phyloP scores from a whole-genome alignment of 2,797 vertebrate genomes.

The Leucoraja ocellata region DNA sequence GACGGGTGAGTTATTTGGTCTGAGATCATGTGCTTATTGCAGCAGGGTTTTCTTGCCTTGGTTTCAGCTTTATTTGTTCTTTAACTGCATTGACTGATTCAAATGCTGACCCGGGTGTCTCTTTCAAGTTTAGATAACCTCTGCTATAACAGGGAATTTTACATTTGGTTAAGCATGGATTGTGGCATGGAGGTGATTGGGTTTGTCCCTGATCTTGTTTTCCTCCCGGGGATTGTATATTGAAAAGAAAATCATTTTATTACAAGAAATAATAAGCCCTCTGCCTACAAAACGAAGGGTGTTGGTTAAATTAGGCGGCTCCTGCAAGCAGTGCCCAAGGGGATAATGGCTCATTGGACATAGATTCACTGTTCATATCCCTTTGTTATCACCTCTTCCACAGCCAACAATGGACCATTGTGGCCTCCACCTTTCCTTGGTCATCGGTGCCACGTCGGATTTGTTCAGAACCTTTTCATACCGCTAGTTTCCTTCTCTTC shows the following conservation, averaged over 20 bases:
- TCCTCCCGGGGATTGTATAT: not conserved
- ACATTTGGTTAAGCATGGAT: constrained; percentile 29
- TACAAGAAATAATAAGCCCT: not conserved
- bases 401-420: too few relatives aligned
- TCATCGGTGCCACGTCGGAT: too few relatives aligned
- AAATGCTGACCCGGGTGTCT: constrained; percentile 54
- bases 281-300: too few relatives aligned
- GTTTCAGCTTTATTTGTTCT: constrained; percentile 59
- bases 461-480: too few relatives aligned
- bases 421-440: too few relatives aligned
- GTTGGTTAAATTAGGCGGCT: too few relatives aligned
- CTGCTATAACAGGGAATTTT: constrained; percentile 44
- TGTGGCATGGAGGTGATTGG: constrained; percentile 17
- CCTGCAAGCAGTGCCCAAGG: too few relatives aligned
- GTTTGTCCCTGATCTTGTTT: not conserved
- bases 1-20: constrained; percentile 82
- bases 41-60: constrained; percentile 58
- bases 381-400: too few relatives aligned
- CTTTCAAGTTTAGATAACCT: constrained; percentile 53
- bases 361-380: too few relatives aligned
- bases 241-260: constrained; percentile 4
- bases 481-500: too few relatives aligned
- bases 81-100: constrained; percentile 48
- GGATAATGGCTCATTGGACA: too few relatives aligned
- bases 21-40: constrained; percentile 53